Evolutionary conservation across 2,797 vertebrate genomes (phyloP).

Genomic region (Macropus fuliginosus): DNA sequence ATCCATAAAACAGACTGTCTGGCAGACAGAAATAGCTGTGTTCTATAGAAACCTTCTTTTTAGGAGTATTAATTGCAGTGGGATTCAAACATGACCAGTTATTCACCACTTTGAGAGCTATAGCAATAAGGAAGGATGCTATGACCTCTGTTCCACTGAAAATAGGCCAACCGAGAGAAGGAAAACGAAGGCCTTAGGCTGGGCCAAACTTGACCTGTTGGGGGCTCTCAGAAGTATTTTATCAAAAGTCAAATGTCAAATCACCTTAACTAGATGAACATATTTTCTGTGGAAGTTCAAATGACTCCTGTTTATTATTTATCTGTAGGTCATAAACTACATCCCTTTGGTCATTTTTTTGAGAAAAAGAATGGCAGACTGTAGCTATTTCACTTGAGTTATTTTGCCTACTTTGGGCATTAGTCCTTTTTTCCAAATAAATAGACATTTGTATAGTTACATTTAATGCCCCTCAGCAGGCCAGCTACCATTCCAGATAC

Average conservation of each 20-base stretch:
- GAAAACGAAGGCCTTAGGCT: constrained; percentile 18
- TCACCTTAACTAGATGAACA: constrained; percentile 20
- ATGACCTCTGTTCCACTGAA: not conserved
- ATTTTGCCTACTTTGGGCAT: constrained; percentile 31
- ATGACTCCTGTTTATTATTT: not conserved
- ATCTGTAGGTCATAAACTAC: constrained; percentile 1
- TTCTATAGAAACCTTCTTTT: constrained; percentile 18
- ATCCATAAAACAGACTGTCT: constrained; percentile 26
- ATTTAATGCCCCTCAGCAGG: not conserved
- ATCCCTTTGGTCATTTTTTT: not conserved
- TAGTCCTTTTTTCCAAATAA: constrained; percentile 7
- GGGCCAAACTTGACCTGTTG: not conserved
- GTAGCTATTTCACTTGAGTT: constrained; percentile 6
- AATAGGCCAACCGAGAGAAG: constrained; percentile 23
- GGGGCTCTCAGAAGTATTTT: not conserved
- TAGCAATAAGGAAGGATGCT: not conserved
- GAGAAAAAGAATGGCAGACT: constrained; percentile 21
- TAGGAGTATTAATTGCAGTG: not conserved
- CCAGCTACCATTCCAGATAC: not conserved
- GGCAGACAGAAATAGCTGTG: not conserved
- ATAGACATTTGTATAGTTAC: constrained; percentile 13
- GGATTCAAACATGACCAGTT: not conserved
- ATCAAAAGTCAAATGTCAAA: constrained; percentile 16
- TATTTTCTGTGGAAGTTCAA: constrained; percentile 3
- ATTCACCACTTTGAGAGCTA: not conserved